Conservation (phyloP, 30 jellyfish, hydroid and myxozoan genomes). For the Turritopsis rubra region DNA sequence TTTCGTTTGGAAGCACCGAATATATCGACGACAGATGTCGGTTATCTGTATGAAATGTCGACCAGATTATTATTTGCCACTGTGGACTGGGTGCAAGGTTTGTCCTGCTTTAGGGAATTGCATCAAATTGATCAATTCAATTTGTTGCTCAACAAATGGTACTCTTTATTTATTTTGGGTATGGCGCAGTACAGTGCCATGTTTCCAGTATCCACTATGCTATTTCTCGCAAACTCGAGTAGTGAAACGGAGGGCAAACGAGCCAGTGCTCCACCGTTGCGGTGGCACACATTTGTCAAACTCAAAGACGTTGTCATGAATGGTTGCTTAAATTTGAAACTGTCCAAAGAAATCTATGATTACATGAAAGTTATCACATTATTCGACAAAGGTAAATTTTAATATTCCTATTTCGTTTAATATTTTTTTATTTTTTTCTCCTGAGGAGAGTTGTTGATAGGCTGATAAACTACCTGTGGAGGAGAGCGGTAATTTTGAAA, state of each 20-base stretch:
- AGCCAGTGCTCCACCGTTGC: constrained; percentile 31
- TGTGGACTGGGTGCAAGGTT: constrained; percentile 91
- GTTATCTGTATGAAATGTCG: constrained; percentile 86
- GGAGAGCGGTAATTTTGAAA: background rate
- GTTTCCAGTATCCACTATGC: constrained; percentile 96
- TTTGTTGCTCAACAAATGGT: constrained; percentile 79
- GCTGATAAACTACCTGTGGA: too few relatives aligned
- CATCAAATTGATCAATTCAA: constrained; percentile 68
- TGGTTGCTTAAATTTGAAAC: constrained; percentile 68
- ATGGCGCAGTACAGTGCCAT: constrained; percentile 80
- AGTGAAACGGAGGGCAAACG: constrained; percentile 10
- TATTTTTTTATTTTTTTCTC: background rate
- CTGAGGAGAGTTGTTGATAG: too few relatives aligned
- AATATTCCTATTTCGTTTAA: background rate
- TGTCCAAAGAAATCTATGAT: constrained; percentile 68
- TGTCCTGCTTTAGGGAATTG: constrained; percentile 62
- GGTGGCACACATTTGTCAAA: constrained; percentile 83
- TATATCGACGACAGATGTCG: constrained; percentile 81
- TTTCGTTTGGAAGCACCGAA: constrained; percentile 80
- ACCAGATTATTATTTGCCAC: constrained; percentile 89
- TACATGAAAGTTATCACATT: constrained; percentile 86
- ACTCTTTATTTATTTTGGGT: constrained; percentile 79
- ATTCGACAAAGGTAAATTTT: constrained; percentile 76
- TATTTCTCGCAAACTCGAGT: constrained; percentile 52
- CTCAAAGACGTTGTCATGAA: constrained; percentile 73